phyloP scores from a whole-genome alignment of 2,113 vertebrate species.

The Tricholaema leucomelas region DNA sequence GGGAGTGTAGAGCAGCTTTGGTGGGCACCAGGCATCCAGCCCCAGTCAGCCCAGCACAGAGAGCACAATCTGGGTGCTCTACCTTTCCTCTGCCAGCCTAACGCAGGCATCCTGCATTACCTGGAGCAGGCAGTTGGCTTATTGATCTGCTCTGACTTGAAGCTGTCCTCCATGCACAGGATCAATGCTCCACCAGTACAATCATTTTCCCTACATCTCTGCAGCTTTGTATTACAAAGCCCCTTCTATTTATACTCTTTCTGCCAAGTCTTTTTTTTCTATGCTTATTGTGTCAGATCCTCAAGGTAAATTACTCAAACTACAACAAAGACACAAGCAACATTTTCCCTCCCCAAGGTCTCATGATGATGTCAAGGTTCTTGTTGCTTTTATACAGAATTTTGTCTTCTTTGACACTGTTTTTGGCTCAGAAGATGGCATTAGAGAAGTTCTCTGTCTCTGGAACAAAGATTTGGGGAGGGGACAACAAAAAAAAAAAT shows the following conservation, averaged over 20 bases:
- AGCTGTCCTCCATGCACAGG: neutral
- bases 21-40: neutral
- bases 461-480: neutral
- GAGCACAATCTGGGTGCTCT: neutral
- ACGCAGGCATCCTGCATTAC: neutral
- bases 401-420: neutral
- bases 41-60: neutral
- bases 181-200: neutral
- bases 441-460: slow-evolving; percentile 13
- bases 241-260: neutral
- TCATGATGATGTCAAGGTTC: neutral
- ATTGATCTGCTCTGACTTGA: neutral
- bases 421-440: neutral
- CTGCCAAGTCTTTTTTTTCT: neutral
- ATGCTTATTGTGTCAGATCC: neutral
- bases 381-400: neutral
- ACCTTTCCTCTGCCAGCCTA: neutral
- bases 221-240: neutral
- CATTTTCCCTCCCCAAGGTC: neutral
- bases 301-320: slow-evolving; percentile 21
- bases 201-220: neutral
- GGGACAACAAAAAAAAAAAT: neutral
- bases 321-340: neutral
- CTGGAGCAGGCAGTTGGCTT: neutral
- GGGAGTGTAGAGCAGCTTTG: neutral